A percentile compares a stretch with the other conserved stretches of the same genome.
phyloP scores from a whole-genome alignment of 2,888 invertebrate genomes.

The Diplazon laetatorius region DNA sequence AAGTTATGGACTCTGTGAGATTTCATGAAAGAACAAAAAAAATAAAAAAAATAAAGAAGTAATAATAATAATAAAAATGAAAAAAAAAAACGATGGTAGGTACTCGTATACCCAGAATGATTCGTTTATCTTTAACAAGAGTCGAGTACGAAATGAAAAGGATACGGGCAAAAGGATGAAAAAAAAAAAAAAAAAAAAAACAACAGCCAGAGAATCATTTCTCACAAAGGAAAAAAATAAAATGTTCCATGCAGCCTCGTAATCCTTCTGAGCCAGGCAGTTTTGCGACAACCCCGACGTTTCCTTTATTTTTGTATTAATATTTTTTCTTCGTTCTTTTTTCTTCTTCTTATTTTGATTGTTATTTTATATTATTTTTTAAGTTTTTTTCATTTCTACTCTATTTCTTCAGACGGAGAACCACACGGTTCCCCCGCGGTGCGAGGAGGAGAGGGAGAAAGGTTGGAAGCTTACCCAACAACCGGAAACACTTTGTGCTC shows the following conservation, averaged over 20 bases:
- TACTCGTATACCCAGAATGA: constrained; percentile 33
- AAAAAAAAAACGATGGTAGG: no score
- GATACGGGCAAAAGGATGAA: background rate
- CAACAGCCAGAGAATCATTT: background rate
- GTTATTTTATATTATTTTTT: no score
- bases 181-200: background rate
- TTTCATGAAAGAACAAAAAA: constrained; percentile 13
- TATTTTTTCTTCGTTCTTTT: background rate
- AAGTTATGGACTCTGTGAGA: constrained; percentile 35
- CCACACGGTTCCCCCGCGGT: background rate
- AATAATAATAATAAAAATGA: constrained; percentile 21
- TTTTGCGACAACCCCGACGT: constrained; percentile 17
- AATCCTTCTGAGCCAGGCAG: constrained; percentile 37
- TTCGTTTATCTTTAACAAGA: constrained; percentile 39
- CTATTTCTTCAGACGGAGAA: constrained; percentile 30
- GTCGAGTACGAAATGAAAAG: constrained; percentile 3
- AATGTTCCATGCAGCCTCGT: constrained; percentile 19
- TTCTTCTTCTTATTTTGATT: constrained; percentile 10
- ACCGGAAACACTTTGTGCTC: background rate
- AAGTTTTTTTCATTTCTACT: background rate
- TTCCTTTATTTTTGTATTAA: background rate
- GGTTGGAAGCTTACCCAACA: background rate
- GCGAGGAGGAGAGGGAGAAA: background rate
- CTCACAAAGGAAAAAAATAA: background rate
- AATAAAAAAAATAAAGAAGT: no score